These are phyloP conservation scores for Drosophila fungiperda DNA, from an alignment of 2,888 invertebrate species.

Conservation along the genomic window DNA sequence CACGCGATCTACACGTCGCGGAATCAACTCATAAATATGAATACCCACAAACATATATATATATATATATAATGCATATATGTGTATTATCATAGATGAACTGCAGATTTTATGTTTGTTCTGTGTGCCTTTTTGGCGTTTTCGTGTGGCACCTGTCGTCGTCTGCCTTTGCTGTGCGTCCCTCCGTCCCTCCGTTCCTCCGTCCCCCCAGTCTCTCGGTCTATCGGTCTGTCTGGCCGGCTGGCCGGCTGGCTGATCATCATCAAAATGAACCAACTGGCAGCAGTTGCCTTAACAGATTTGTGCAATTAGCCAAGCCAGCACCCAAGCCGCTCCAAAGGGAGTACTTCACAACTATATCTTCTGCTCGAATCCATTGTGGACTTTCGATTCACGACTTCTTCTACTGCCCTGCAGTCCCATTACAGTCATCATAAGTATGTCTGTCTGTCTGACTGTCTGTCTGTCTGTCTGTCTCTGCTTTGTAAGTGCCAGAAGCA, in stretches of 20 bases:
- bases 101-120: conserved; percentile 37
- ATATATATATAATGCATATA: conserved; percentile 24
- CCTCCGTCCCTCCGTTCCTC: background rate
- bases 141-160: conserved; percentile 79
- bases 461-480: background rate
- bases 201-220: background rate
- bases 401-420: background rate
- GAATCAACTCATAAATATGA: conserved; percentile 75
- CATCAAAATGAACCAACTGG: conserved; percentile 53
- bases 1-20: conserved; percentile 70
- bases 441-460: background rate
- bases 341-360: conserved; percentile 47
- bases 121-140: conserved; percentile 77
- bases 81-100: conserved; percentile 78
- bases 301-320: conserved; percentile 73
- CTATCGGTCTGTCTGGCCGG: conserved; percentile 48
- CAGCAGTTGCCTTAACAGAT: conserved; percentile 74
- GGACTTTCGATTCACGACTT: conserved; percentile 46
- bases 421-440: conserved; percentile 10
- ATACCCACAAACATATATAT: background rate
- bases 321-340: conserved; percentile 41
- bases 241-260: conserved; percentile 57
- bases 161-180: conserved; percentile 8
- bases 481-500: conserved; percentile 37
- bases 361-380: conserved; percentile 33